Percentiles rank a stretch among this genome's conserved stretches.
Evolutionary conservation across 1,140 invertebrate species (phyloP).

Genomic region (Alviniconcha marisindica): DNA sequence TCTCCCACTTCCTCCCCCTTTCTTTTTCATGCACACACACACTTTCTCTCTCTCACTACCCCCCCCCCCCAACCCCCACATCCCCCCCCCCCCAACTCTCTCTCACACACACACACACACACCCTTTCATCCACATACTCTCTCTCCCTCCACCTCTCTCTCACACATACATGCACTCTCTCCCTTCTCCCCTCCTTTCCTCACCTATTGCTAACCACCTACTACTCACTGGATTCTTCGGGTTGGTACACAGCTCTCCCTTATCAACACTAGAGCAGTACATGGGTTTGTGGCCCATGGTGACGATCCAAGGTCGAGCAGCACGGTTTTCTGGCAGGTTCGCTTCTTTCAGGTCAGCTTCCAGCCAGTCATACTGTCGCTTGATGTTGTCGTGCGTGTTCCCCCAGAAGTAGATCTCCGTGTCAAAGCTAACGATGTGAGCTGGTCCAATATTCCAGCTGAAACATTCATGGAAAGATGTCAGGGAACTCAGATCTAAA

Average conservation of each 20-base stretch:
- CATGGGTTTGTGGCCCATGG: constrained; percentile 72
- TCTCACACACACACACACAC: no score
- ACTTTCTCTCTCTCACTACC: no score
- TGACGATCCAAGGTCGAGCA: constrained; percentile 70
- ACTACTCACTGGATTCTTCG: constrained; percentile 48
- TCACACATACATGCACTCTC: no score
- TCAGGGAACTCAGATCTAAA: no score
- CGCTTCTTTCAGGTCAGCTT: constrained; percentile 59
- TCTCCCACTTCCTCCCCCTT: no score
- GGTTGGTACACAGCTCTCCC: constrained; percentile 50
- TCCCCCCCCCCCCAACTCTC: background rate
- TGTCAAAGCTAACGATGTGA: constrained; percentile 66
- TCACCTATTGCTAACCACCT: no score
- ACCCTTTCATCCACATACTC: no score
- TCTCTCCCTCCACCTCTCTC: background rate
- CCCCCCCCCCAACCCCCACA: no score
- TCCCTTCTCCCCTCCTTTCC: no score
- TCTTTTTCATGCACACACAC: no score
- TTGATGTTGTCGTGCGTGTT: constrained; percentile 48
- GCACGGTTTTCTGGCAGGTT: constrained; percentile 65
- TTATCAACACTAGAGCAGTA: constrained; percentile 66
- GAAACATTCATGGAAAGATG: constrained; percentile 55
- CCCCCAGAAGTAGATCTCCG: constrained; percentile 62
- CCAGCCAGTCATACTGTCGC: constrained; percentile 61
- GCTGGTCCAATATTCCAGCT: constrained; percentile 71